phyloP scores from a whole-genome alignment of 2,797 vertebrate genomes.

The Sebastolobus altivelis region DNA sequence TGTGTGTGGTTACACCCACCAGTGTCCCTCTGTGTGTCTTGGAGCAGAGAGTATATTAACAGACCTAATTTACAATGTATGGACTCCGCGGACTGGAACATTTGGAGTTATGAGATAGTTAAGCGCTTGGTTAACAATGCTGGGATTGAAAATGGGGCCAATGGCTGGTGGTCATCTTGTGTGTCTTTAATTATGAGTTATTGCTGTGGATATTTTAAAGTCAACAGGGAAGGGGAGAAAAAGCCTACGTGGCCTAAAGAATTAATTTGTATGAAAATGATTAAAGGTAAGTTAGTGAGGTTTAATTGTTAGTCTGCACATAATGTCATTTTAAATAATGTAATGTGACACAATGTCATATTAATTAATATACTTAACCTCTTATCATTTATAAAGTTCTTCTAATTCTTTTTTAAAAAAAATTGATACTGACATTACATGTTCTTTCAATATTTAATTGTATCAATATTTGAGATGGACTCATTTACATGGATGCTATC shows the following conservation, averaged over 20 bases:
- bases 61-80: constrained; percentile 85
- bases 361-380: neutral
- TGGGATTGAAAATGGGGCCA: constrained; percentile 63
- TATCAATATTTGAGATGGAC: constrained; percentile 18
- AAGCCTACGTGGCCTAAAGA: constrained; percentile 33
- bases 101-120: constrained; percentile 80
- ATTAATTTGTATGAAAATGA: constrained; percentile 8
- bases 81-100: constrained; percentile 80
- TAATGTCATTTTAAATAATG: constrained; percentile 1
- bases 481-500: constrained; percentile 16
- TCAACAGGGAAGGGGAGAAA: constrained; percentile 57
- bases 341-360: neutral
- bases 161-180: constrained; percentile 66
- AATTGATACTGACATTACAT: constrained; percentile 1
- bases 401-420: no score
- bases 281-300: constrained; percentile 3
- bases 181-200: constrained; percentile 67
- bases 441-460: neutral
- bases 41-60: constrained; percentile 78
- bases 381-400: neutral
- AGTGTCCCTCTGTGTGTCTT: constrained; percentile 63
- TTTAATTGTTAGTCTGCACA: neutral
- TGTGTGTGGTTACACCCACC: constrained; percentile 69
- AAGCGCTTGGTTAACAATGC: constrained; percentile 83
- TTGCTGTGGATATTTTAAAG: constrained; percentile 47